phyloP scores from a whole-genome alignment of 2,797 vertebrate species.

The Etheostoma perlongum region DNA sequence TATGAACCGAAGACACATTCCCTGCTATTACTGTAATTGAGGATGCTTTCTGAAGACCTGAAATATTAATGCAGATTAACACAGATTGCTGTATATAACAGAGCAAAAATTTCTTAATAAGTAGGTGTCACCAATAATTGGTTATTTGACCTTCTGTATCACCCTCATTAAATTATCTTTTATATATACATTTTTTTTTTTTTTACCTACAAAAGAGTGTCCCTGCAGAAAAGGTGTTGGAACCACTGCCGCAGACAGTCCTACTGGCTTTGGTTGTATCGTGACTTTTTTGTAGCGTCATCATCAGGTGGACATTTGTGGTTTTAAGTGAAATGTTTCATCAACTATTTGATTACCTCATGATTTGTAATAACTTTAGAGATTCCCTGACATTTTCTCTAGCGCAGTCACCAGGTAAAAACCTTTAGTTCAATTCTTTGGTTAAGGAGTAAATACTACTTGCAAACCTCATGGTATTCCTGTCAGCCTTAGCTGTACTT shows the following conservation, averaged over 20 bases:
- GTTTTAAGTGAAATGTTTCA: background rate
- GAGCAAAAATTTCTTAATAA: background rate
- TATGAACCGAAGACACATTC: conserved; percentile 54
- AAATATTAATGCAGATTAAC: conserved; percentile 33
- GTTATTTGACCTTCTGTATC: conserved; percentile 5
- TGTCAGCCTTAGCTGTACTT: too few species aligned
- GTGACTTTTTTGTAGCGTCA: background rate
- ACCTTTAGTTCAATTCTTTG: background rate
- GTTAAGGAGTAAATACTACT: background rate
- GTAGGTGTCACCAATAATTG: conserved; percentile 1
- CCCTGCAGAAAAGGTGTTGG: too few species aligned
- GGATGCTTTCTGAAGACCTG: conserved; percentile 10
- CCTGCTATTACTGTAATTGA: conserved; percentile 44
- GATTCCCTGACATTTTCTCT: background rate
- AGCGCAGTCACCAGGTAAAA: background rate
- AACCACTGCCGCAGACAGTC: too few species aligned
- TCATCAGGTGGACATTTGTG: background rate
- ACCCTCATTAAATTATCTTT: too few species aligned
- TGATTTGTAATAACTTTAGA: background rate
- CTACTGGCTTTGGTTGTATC: too few species aligned
- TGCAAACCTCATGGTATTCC: too few species aligned
- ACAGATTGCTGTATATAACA: conserved; percentile 14
- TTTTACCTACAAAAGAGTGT: too few species aligned
- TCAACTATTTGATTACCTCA: background rate
- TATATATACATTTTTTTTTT: too few species aligned